Percentiles rank a stretch among this genome's conserved stretches.
These are phyloP conservation scores for Papilio protenor DNA, from an alignment of 2,888 invertebrate genomes.

Conservation along the genomic window DNA sequence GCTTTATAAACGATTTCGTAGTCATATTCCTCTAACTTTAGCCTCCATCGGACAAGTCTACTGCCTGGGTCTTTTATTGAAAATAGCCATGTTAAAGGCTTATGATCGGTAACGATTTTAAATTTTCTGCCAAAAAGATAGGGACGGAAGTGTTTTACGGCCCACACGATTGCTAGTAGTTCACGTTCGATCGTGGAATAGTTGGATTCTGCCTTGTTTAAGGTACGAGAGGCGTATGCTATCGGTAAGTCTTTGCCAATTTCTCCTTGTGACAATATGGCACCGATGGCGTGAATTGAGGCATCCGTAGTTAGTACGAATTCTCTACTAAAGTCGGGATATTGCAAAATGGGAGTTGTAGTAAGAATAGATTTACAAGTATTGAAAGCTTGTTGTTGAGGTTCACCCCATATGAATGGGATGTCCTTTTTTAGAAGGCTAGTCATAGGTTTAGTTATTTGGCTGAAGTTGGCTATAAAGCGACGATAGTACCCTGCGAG, in stretches of 20 bases:
- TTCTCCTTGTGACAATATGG: slow-evolving; percentile 15
- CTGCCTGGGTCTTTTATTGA: slow-evolving; percentile 51
- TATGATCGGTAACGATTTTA: slow-evolving; percentile 50
- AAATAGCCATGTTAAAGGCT: slow-evolving; percentile 50
- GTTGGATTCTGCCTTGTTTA: slow-evolving; percentile 51
- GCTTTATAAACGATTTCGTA: slow-evolving; percentile 54
- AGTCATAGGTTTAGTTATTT: slow-evolving; percentile 55
- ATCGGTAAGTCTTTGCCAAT: slow-evolving; percentile 27
- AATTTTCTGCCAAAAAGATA: slow-evolving; percentile 49
- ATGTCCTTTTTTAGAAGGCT: slow-evolving; percentile 51
- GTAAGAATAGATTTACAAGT: neutral
- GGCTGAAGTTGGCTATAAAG: slow-evolving; percentile 52
- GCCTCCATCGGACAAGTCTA: slow-evolving; percentile 49
- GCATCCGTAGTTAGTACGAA: neutral
- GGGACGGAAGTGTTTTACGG: slow-evolving; percentile 35
- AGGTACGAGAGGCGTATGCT: slow-evolving; percentile 46
- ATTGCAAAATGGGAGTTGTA: neutral
- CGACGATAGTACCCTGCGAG: slow-evolving; percentile 56
- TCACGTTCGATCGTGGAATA: slow-evolving; percentile 51
- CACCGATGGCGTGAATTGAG: slow-evolving; percentile 15
- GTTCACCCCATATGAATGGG: slow-evolving; percentile 40
- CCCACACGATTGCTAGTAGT: slow-evolving; percentile 40
- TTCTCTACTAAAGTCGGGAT: neutral
- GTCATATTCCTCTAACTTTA: slow-evolving; percentile 51
- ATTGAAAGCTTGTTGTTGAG: neutral